Conservation (phyloP, 2,888 invertebrate species). For the Biston stratarius region DNA sequence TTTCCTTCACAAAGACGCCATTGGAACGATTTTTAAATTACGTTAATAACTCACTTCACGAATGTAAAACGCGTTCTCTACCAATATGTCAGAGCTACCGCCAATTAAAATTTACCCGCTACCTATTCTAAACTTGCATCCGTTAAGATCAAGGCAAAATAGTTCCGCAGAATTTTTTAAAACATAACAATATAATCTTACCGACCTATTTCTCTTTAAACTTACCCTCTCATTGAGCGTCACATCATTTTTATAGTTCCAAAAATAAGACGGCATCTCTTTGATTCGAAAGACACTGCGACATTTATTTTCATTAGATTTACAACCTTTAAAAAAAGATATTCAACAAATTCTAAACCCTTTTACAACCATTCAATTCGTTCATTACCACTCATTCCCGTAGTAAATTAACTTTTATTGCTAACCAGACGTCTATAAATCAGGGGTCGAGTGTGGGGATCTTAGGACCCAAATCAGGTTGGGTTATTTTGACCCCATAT, state of each 20-base stretch:
- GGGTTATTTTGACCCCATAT: constrained; percentile 52
- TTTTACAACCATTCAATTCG: constrained; percentile 37
- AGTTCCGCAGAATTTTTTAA: too few species aligned
- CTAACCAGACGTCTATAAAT: constrained; percentile 58
- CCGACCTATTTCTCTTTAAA: too few species aligned
- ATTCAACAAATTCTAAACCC: constrained; percentile 17
- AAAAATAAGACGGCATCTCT: constrained; percentile 7
- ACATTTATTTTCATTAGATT: constrained; percentile 28
- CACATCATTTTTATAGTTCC: not conserved
- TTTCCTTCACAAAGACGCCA: too few species aligned
- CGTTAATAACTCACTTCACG: too few species aligned
- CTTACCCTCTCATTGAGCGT: not conserved
- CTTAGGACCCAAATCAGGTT: constrained; percentile 47
- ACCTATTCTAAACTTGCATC: not conserved
- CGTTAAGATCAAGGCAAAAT: too few species aligned
- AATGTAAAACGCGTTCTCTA: too few species aligned
- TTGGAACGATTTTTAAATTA: too few species aligned
- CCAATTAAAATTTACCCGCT: too few species aligned
- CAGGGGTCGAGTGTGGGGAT: constrained; percentile 52
- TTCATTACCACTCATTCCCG: constrained; percentile 59
- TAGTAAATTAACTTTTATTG: constrained; percentile 64
- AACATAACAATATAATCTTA: too few species aligned
- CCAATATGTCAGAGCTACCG: too few species aligned
- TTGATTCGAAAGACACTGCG: constrained; percentile 1
- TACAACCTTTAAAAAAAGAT: constrained; percentile 24